Percentiles rank a stretch among this genome's conserved stretches.
Evolutionary conservation across 2,797 vertebrate genomes (phyloP).

Genomic region (Helarctos malayanus): DNA sequence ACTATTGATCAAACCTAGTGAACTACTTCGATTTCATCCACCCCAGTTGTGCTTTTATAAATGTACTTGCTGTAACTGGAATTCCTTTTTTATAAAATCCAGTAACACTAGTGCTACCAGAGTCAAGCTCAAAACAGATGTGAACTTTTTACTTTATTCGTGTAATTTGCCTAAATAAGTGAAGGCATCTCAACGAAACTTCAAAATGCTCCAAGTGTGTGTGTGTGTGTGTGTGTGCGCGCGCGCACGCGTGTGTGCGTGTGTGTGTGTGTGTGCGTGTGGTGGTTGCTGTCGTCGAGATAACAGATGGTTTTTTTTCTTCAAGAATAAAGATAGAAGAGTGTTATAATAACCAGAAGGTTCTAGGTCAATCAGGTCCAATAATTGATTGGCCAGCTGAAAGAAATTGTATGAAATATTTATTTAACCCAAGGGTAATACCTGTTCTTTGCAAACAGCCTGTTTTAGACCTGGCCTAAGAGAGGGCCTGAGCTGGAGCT

Average conservation of each 20-base stretch:
- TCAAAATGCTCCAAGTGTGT: not conserved
- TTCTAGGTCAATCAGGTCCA: conserved; percentile 56
- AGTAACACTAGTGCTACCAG: conserved; percentile 31
- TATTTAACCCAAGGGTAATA: conserved; percentile 42
- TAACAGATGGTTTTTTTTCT: not conserved
- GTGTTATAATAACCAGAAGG: conserved; percentile 34
- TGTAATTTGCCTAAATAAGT: conserved; percentile 51
- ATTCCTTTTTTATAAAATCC: conserved; percentile 70
- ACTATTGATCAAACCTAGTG: conserved; percentile 62
- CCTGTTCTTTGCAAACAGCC: not conserved
- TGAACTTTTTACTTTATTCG: conserved; percentile 61
- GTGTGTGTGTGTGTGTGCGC: not conserved
- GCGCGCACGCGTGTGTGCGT: too few species aligned
- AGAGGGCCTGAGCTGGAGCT: not conserved
- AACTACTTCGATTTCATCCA: conserved; percentile 67
- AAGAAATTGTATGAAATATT: conserved; percentile 60
- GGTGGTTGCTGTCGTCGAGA: not conserved
- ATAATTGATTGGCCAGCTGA: conserved; percentile 22
- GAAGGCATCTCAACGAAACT: not conserved
- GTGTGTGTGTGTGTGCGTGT: not conserved
- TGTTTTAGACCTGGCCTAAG: not conserved
- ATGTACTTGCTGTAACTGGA: conserved; percentile 56
- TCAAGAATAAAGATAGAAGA: not conserved
- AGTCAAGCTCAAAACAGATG: conserved; percentile 68
- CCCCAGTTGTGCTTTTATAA: conserved; percentile 48